These are phyloP conservation scores for Copsychus sechellarum DNA, from an alignment of 2,113 vertebrate genomes.

Conservation along the genomic window DNA sequence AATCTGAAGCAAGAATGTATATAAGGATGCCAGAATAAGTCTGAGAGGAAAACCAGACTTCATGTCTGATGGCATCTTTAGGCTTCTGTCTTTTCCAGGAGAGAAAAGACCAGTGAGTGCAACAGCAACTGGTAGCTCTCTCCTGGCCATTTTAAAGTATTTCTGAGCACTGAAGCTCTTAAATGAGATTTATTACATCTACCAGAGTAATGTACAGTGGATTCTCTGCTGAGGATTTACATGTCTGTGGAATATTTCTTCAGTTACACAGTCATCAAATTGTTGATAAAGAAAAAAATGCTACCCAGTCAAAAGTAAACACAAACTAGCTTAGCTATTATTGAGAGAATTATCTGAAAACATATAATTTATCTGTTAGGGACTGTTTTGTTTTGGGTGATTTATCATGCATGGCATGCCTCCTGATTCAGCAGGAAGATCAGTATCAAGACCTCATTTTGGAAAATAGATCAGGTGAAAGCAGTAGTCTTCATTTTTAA, in stretches of 20 bases:
- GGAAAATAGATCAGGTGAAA: background rate
- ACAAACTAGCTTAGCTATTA: background rate
- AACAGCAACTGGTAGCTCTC: background rate
- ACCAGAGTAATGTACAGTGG: background rate
- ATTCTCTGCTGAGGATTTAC: background rate
- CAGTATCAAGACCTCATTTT: background rate
- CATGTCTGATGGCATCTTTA: background rate
- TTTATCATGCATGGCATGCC: background rate
- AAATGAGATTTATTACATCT: slow-evolving; percentile 18
- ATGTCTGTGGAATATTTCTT: background rate
- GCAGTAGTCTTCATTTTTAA: background rate
- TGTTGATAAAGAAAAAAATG: background rate
- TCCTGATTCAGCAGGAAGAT: slow-evolving; percentile 21
- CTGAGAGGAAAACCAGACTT: slow-evolving; percentile 1
- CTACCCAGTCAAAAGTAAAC: background rate
- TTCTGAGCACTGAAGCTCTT: background rate
- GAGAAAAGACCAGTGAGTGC: background rate
- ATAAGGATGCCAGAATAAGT: background rate
- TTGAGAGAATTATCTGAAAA: slow-evolving; percentile 4
- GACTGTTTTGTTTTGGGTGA: background rate
- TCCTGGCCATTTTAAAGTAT: background rate
- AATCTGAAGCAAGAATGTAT: background rate
- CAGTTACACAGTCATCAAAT: background rate
- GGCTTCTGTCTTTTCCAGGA: background rate
- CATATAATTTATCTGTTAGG: background rate